A percentile compares a stretch with the other conserved stretches of the same genome.
Evolutionary conservation across 1,140 invertebrate species (phyloP).

Genomic region (Dufourea novaeangliae): DNA sequence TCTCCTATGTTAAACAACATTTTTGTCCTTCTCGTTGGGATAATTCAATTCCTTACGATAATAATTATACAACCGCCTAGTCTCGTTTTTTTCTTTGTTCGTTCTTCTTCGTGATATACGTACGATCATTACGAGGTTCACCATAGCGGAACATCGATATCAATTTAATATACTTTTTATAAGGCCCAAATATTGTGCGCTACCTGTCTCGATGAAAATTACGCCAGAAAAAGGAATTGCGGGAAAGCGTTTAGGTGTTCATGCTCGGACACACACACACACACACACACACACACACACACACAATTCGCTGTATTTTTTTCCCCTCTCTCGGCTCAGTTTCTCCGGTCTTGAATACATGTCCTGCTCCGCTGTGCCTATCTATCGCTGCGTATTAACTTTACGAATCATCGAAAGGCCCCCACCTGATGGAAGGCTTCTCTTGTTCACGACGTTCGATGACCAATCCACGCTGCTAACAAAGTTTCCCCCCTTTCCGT

Average conservation of each 20-base stretch:
- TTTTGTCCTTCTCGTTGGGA: slow-evolving; percentile 37
- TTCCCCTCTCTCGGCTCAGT: slow-evolving; percentile 27
- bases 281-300: not conserved
- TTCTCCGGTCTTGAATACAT: slow-evolving; percentile 43
- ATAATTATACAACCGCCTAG: slow-evolving; percentile 49
- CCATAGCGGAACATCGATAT: slow-evolving; percentile 57
- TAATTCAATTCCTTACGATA: slow-evolving; percentile 64
- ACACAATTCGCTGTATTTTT: no score
- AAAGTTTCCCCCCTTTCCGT: no score
- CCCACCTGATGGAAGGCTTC: not conserved
- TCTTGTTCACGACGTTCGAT: slow-evolving; percentile 30
- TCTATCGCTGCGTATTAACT: not conserved
- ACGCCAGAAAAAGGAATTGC: slow-evolving; percentile 51
- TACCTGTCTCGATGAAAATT: slow-evolving; percentile 66
- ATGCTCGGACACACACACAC: no score
- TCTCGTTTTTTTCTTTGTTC: slow-evolving; percentile 13
- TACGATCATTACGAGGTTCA: slow-evolving; percentile 18
- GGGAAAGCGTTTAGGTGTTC: slow-evolving; percentile 37
- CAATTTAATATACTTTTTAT: slow-evolving; percentile 64
- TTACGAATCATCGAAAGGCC: slow-evolving; percentile 51
- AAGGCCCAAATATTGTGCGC: slow-evolving; percentile 71
- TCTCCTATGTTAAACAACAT: slow-evolving; percentile 39
- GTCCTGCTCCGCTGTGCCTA: not conserved
- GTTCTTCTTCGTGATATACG: slow-evolving; percentile 21
- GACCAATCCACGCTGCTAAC: not conserved